Evolutionary conservation across 2,888 invertebrate species (phyloP), one percentile per base, ranked within the genome.

Genomic region (Belgica antarctica): DNA sequence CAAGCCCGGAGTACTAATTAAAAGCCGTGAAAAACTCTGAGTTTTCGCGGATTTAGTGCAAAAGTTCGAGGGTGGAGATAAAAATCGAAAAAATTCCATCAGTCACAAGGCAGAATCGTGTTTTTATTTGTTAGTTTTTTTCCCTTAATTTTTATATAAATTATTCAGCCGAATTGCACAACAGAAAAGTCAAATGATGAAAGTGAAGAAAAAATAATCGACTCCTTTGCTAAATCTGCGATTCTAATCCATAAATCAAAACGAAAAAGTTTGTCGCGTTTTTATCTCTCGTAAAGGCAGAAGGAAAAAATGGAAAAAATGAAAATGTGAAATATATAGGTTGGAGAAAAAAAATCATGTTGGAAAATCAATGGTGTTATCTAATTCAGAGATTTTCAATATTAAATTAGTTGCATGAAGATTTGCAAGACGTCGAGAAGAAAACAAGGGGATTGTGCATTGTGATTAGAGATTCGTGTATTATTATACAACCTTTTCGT

Each of bases 331-430:
- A 66, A 47, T n/a, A n/a, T n/a, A n/a, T 46, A 66, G 46, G 47
- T 46, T 66, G 66, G 66, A 12, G 52, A 22, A 52, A 31, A 63
- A 63, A 68, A 68, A 68, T 68, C 68, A 68, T 68, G 68, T 57
- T 68, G 52, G 68, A 68, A 68, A 68, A 68, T 68, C 68, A 68
- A 68, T 68, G 68, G 47, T 68, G 68, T 68, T 68, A 68, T 68
- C 68, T 68, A 68, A 68, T 68, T 68, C 68, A 68, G n/a, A 57
- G 46, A 57, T 47, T 47, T 57, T 52, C 68, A 46, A 68, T 68
- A 27, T 27, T 22, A 59, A 59, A 27, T 59, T 59, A 25, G 24
- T 27, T 4, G n/a, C 19, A 4, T 59, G 59, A 17, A 3, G 52
- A 52, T 52, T n/a, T 52, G 52, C 52, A 52, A 52, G n/a, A 25